These are phyloP conservation scores for Synodontis membranacea DNA, from an alignment of 2,113 vertebrate genomes.

Conservation along the genomic window DNA sequence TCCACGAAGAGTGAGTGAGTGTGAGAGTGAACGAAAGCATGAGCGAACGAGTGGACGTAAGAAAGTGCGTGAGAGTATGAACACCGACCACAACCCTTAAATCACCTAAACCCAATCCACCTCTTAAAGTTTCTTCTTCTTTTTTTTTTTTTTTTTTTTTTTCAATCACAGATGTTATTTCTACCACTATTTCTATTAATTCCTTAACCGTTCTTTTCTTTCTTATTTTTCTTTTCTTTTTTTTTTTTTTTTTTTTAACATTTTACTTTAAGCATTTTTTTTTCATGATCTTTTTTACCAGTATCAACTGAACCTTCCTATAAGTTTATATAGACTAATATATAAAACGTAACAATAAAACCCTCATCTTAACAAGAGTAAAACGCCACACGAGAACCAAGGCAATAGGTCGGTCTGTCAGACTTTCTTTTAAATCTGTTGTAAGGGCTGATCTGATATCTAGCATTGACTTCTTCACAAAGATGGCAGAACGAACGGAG, in stretches of 20 bases:
- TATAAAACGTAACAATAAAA: neutral
- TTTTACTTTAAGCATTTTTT: constrained; percentile 8
- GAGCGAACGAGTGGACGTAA: constrained; percentile 54
- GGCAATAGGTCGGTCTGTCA: constrained; percentile 31
- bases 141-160: constrained; percentile 37
- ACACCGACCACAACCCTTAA: constrained; percentile 48
- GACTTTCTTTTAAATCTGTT: constrained; percentile 28
- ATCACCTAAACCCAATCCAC: constrained; percentile 29
- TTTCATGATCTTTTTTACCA: constrained; percentile 14
- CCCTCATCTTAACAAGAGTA: neutral
- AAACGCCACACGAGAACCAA: constrained; percentile 6
- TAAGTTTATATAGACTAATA: neutral
- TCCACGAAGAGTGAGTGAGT: constrained; percentile 88
- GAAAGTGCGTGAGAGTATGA: constrained; percentile 37
- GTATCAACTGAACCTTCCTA: neutral
- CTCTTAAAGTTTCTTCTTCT: constrained; percentile 38
- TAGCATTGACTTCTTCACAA: constrained; percentile 36
- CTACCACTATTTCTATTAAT: constrained; percentile 42
- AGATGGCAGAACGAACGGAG: constrained; percentile 25
- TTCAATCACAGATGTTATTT: constrained; percentile 38
- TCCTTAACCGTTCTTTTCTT: constrained; percentile 14
- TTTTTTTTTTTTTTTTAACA: constrained; percentile 17
- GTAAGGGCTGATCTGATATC: constrained; percentile 28
- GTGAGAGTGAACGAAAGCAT: constrained; percentile 54
- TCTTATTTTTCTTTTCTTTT: constrained; percentile 16